Evolutionary conservation across 2,888 invertebrate species (phyloP).

Genomic region (Campoplex capitator): DNA sequence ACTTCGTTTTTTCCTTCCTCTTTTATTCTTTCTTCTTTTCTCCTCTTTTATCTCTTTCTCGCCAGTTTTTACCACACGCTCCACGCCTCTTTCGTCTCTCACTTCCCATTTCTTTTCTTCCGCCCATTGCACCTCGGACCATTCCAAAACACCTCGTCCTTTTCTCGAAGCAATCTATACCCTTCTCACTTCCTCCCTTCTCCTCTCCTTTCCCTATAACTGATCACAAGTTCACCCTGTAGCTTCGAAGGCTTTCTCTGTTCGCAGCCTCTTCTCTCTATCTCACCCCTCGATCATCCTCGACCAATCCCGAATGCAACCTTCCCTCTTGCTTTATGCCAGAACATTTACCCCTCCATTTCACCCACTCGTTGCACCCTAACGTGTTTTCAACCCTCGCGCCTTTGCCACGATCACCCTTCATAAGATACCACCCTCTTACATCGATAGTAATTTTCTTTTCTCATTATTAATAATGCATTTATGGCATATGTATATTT

Average conservation of each 20-base stretch:
- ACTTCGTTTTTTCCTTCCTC: neutral
- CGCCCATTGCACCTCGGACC: constrained; percentile 2
- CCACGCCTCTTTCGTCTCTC: constrained; percentile 8
- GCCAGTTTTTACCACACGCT: neutral
- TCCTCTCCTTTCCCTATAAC: constrained; percentile 1
- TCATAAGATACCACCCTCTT: neutral
- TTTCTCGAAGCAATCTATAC: constrained; percentile 15
- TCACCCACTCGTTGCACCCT: constrained; percentile 22
- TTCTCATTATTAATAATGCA: neutral
- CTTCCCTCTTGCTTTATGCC: constrained; percentile 1
- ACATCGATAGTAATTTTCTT: neutral
- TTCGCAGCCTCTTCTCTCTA: constrained; percentile 28
- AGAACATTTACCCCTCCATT: constrained; percentile 15
- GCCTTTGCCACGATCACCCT: constrained; percentile 12
- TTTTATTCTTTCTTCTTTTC: neutral
- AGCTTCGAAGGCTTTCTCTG: constrained; percentile 46
- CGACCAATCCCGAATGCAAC: constrained; percentile 49
- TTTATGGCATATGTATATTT: neutral
- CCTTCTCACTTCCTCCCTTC: constrained; percentile 36
- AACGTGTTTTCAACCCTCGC: constrained; percentile 38
- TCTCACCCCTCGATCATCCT: constrained; percentile 38
- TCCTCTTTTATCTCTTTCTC: constrained; percentile 3
- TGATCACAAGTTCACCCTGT: neutral
- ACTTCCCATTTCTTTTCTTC: constrained; percentile 14
- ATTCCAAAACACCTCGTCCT: constrained; percentile 21